Evolutionary conservation across 2,888 invertebrate genomes (phyloP), one percentile per base, ranked within the genome.

Genomic region (Drepanosiphum platanoidis): DNA sequence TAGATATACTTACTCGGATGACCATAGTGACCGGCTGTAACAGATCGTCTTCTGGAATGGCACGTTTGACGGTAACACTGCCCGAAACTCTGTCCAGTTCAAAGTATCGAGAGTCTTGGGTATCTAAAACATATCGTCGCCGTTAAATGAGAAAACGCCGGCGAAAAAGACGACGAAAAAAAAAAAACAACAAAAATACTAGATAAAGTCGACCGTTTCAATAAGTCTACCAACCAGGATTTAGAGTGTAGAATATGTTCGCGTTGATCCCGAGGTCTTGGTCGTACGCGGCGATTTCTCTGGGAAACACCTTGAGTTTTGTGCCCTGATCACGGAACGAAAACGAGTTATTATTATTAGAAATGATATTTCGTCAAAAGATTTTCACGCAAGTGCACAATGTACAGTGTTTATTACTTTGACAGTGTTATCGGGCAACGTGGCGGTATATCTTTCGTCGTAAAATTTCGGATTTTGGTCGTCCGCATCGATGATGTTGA

Each of bases 391-490:
- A 18, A 18, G 18, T 18, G 8, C n/a, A 15, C 46, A 46, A 46
- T 15, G 18, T 11, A 42, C 42, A 7, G 39, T 68, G 7, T 46
- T 7, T 15, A 15, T 66, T 87, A 88, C 88, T 87, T 87, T 87
- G 18, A 81, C 90, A 0, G 92, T 92, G 79, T 92, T 91, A 13
- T 92, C 92, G 0, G 95, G 94, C 83, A 97, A 88, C 11, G 92
- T 90, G 0, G 95, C 93, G 68, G 92, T 92, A 89, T 95, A 95
- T 87, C 94, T 93, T 72, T 96, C 95, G 87, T 93, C 92, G 13
- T 92, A 89, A 89, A 96, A 97, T 88, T 92, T 92, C 0, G 97
- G 97, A 91, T 97, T 97, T 90, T 97, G 96, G 90, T 97, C 97
- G 88, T 97, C 97, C 0, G 96, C 96, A 89, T 97, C 97, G 34